Evolutionary conservation across 2,888 invertebrate genomes (phyloP).

Genomic region (Melinaea menophilus): DNA sequence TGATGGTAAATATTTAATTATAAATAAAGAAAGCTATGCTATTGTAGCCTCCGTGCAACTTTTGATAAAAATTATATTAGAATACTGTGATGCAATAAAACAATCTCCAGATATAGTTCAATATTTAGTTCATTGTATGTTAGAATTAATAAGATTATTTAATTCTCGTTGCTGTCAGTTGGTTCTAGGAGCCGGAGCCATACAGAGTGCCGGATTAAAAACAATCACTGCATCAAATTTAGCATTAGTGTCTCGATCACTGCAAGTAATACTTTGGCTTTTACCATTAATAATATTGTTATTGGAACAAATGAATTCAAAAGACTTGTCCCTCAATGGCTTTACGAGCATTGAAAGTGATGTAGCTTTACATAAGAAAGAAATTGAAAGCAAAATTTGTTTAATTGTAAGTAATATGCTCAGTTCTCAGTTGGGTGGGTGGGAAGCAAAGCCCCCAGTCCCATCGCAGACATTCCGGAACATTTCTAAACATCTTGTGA

Average conservation of each 20-base stretch:
- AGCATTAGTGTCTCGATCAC: conserved; percentile 89
- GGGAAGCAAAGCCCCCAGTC: conserved; percentile 97
- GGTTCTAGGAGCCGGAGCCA: conserved; percentile 96
- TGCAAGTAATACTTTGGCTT: conserved; percentile 89
- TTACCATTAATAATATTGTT: conserved; percentile 84
- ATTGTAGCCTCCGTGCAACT: conserved; percentile 90
- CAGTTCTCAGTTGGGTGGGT: conserved; percentile 86
- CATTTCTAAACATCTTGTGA: conserved; percentile 92
- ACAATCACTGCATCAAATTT: conserved; percentile 97
- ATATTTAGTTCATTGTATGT: conserved; percentile 88
- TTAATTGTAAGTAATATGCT: conserved; percentile 92
- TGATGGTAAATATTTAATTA: conserved; percentile 77
- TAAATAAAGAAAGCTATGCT: conserved; percentile 85
- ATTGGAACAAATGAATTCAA: conserved; percentile 79
- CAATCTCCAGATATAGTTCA: conserved; percentile 88
- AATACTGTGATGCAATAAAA: conserved; percentile 91
- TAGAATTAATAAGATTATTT: conserved; percentile 92
- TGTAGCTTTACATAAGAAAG: conserved; percentile 92
- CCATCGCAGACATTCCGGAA: conserved; percentile 94
- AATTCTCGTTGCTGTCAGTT: conserved; percentile 95
- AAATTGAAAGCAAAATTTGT: conserved; percentile 94
- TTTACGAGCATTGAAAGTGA: conserved; percentile 87
- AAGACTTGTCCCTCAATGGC: conserved; percentile 68
- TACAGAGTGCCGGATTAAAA: conserved; percentile 94
- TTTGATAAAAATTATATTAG: conserved; percentile 92